These are phyloP conservation scores for Syngnathoides biaculeatus DNA, from an alignment of 2,113 vertebrate species.

Conservation along the genomic window DNA sequence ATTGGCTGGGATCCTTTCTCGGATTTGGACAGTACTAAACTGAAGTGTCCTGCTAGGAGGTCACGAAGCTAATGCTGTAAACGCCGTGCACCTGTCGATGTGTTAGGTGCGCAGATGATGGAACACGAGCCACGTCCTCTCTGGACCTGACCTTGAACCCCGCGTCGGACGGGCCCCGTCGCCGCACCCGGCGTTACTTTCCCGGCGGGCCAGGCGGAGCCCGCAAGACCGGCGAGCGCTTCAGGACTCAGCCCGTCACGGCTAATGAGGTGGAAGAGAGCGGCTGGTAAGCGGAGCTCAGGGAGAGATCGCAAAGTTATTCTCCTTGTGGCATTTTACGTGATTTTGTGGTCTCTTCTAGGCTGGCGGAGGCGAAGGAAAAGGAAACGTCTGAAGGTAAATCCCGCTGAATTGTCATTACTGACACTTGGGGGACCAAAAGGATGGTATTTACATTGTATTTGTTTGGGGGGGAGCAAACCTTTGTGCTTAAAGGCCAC, in stretches of 20 bases:
- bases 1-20: background rate
- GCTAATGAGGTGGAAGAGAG: conserved; percentile 73
- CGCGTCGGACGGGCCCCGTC: conserved; percentile 50
- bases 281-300: conserved; percentile 56
- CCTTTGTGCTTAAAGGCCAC: background rate
- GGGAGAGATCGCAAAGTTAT: background rate
- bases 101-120: conserved; percentile 36
- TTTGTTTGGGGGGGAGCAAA: background rate
- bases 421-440: background rate
- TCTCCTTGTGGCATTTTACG: conserved; percentile 2
- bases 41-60: background rate
- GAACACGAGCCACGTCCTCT: conserved; percentile 37
- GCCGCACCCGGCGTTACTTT: conserved; percentile 65
- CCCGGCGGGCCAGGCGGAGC: conserved; percentile 38
- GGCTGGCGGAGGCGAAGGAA: conserved; percentile 52
- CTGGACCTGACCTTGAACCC: conserved; percentile 59
- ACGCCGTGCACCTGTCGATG: background rate
- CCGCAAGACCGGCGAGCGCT: conserved; percentile 73
- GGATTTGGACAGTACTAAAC: background rate
- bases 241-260: conserved; percentile 76
- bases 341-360: conserved; percentile 25
- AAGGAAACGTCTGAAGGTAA: conserved; percentile 62
- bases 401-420: background rate
- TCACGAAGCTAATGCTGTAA: background rate
- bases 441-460: background rate